Conservation (phyloP, 1,140 invertebrate species). For the Globodera rostochiensis region DNA sequence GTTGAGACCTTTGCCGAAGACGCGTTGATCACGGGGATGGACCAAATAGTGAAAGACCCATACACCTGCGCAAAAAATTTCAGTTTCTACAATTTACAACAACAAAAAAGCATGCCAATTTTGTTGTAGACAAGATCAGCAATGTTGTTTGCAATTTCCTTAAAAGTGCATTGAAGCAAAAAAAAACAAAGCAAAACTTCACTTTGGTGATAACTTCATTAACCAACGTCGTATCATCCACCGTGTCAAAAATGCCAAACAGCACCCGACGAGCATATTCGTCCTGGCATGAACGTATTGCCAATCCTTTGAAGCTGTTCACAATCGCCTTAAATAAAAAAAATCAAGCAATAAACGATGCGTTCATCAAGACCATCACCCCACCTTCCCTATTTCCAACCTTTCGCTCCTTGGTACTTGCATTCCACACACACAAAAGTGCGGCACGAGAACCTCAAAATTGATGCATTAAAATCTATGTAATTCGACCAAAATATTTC, state of each 20-base stretch:
- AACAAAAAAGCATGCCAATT: slow-evolving; percentile 14
- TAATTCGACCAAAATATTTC: not conserved
- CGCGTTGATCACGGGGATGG: slow-evolving; percentile 73
- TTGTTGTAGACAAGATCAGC: slow-evolving; percentile 58
- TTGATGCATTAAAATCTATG: not conserved
- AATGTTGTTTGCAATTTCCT: slow-evolving; percentile 77
- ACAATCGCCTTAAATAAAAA: slow-evolving; percentile 65
- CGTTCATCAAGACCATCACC: accelerated
- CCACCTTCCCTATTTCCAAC: not conserved
- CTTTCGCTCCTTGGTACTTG: slow-evolving; percentile 74
- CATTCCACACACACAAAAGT: slow-evolving; percentile 82
- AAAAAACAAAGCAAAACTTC: not conserved
- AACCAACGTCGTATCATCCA: slow-evolving; percentile 87
- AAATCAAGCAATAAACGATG: no score
- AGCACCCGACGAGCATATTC: slow-evolving; percentile 83
- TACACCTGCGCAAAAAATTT: slow-evolving; percentile 58
- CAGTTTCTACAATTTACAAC: slow-evolving; percentile 44
- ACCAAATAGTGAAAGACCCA: slow-evolving; percentile 80
- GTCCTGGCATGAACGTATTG: slow-evolving; percentile 78
- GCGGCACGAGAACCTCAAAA: slow-evolving; percentile 75
- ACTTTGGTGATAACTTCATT: slow-evolving; percentile 75
- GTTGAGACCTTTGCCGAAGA: slow-evolving; percentile 44
- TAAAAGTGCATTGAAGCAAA: slow-evolving; percentile 64
- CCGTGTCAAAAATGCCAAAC: slow-evolving; percentile 81
- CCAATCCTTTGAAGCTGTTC: slow-evolving; percentile 78